Conservation (phyloP, 2,888 invertebrate genomes). For the Orthosia cruda region DNA sequence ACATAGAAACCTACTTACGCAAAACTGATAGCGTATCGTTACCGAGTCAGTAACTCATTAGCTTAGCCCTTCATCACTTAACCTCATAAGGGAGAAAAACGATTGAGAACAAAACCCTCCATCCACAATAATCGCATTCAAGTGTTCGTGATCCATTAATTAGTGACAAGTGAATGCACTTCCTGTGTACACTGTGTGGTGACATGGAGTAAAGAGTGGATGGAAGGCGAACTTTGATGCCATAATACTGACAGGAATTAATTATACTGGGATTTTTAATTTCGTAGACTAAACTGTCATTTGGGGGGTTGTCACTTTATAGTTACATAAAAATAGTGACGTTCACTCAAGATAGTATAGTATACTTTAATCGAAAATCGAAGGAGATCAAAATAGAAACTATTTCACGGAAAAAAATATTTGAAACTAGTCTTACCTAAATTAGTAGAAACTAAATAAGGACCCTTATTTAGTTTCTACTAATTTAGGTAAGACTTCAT, state of each 20-base stretch:
- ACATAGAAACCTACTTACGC: constrained; percentile 26
- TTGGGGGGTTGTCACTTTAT: no score
- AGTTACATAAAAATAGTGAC: no score
- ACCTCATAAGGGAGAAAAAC: constrained; percentile 56
- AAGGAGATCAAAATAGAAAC: no score
- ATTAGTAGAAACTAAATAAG: no score
- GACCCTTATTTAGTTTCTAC: no score
- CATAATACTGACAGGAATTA: not conserved
- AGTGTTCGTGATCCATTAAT: constrained; percentile 74
- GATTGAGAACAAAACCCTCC: constrained; percentile 47
- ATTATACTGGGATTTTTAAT: no score
- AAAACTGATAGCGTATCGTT: constrained; percentile 7
- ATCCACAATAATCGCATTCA: constrained; percentile 63
- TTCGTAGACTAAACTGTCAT: no score
- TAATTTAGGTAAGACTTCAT: no score
- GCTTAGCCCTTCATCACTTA: constrained; percentile 35
- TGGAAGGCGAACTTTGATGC: constrained; percentile 8
- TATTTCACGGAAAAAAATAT: no score
- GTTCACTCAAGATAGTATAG: no score
- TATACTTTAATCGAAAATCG: no score
- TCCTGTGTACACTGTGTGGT: constrained; percentile 61
- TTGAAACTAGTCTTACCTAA: no score
- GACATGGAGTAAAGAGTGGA: constrained; percentile 4
- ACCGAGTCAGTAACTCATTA: constrained; percentile 47
- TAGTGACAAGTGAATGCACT: constrained; percentile 79